Percentiles rank a stretch among this genome's conserved stretches.
Evolutionary conservation across 1,140 invertebrate species (phyloP).

Genomic region (Drosophila tani): DNA sequence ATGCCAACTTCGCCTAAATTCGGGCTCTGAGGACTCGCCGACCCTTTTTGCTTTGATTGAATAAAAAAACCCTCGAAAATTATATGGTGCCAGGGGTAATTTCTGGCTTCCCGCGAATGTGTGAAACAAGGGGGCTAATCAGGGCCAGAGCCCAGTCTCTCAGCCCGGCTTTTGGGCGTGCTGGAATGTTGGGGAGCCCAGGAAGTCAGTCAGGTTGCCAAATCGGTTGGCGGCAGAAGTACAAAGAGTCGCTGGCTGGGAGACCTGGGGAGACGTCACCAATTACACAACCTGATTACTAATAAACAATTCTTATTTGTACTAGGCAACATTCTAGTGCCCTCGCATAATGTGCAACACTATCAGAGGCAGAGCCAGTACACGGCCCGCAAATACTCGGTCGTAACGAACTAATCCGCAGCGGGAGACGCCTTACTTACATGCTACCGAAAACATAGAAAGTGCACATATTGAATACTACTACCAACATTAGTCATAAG

Average conservation of each 20-base stretch:
- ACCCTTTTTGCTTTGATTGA: slow-evolving; percentile 65
- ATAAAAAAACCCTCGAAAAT: slow-evolving; percentile 69
- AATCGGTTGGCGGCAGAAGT: slow-evolving; percentile 67
- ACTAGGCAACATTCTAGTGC: slow-evolving; percentile 82
- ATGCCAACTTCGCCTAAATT: slow-evolving; percentile 46
- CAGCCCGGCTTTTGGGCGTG: slow-evolving; percentile 33
- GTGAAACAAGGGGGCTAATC: slow-evolving; percentile 77
- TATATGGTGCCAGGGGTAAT: slow-evolving; percentile 68
- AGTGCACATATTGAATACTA: slow-evolving; percentile 53
- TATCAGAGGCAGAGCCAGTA: slow-evolving; percentile 84
- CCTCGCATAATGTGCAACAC: slow-evolving; percentile 83
- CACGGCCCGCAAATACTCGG: slow-evolving; percentile 83
- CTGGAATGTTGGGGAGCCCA: slow-evolving; percentile 59
- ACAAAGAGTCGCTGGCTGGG: slow-evolving; percentile 60
- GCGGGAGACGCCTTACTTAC: slow-evolving; percentile 40
- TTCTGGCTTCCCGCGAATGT: slow-evolving; percentile 65
- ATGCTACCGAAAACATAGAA: slow-evolving; percentile 40
- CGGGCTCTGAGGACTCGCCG: slow-evolving; percentile 42
- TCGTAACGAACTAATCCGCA: slow-evolving; percentile 74
- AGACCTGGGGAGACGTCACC: slow-evolving; percentile 30
- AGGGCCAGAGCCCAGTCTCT: slow-evolving; percentile 36
- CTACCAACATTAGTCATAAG: slow-evolving; percentile 73
- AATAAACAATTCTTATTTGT: slow-evolving; percentile 73
- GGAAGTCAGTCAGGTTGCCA: slow-evolving; percentile 45
- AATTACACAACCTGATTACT: slow-evolving; percentile 52